Evolutionary conservation across 1,140 invertebrate species (phyloP), one percentile per base, ranked within the genome.

Genomic region (Paracyclopina nana): DNA sequence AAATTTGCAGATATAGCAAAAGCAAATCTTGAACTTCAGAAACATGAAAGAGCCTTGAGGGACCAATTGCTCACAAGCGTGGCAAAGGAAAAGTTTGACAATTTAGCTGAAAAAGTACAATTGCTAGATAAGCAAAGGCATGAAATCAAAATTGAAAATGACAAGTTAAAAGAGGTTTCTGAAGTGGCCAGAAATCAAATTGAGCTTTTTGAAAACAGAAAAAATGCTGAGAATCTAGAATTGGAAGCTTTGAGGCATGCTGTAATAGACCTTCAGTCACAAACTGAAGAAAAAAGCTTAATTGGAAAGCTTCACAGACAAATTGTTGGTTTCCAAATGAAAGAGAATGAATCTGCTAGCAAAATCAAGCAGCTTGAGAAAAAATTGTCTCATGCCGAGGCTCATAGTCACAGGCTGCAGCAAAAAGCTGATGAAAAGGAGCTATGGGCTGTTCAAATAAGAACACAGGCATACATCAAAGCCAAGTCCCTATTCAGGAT

Each of bases 131-230:
- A 26, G 14, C 30, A 20, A 1, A 27, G 24, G 12, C 27, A 27
- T n/a, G 29, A 22, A 34, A 2, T 20, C 22, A 48, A 59, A 50
- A 64, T 62, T 56, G 59, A 53, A 31, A 63, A 51, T 16, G 65
- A 54, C n/a, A 63, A 54, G 31, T 62, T 57, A 4, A 63, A 58
- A 53, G 62, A 64, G 27, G 57, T 58, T 18, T 60, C 56, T 27
- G 56, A 50, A 2, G 25, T 50, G 31, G 48, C 48, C 12, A 3
- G 16, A 6, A 50, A 50, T 50, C 48, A 50, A 31, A 30, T 50
- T 8, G 12, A 16, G 8, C 25, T 30, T 38, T 38, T 50, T n/a
- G 48, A 50, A 38, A 50, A 16, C 2, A 50, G 25, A 24, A 50
- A 50, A 25, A 22, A 14, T 52, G 24, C 59, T 55, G 24, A 67